Base-by-base conservation (phyloP, 2,888 invertebrate genomes). In the Dasysyrphus albostriatus region DNA sequence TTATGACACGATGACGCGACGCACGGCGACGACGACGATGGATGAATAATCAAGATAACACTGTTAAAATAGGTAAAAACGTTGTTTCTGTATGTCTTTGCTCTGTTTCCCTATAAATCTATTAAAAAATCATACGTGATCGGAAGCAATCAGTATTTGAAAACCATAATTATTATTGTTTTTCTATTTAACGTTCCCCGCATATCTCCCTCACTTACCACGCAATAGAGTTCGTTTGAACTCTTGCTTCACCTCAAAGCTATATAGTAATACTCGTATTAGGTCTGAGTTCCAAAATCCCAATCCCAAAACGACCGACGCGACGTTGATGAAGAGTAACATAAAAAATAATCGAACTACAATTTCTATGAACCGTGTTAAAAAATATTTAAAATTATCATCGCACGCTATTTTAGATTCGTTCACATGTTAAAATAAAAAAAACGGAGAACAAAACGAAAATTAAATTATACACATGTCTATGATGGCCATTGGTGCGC, bases 91-190 rank as follows among this genome's bases (percentile, higher is more conserved):
- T 44, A 3, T 24, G 2, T n/a, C 54, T 24, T 24, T 56, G 67
- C 8, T 8, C 10, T 34, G 16, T 34, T 44, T 34, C 34, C 14
- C 77, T 51, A 54, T 69, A 67, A 78, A 74, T 78, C 78, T 74
- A 74, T 85, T 74, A 61, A 65, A 78, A 24, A 78, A 74, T 75
- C 77, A 88, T 75, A 79, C 88, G 88, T 88, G 88, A 88, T 88
- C 88, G 88, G 88, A 88, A 88, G 84, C 84, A 88, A 88, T 88
- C 88, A 88, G 84, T 77, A 74, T 73, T 75, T 42, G 56, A 78
- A 85, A 65, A 58, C 69, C 34, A 81, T 75, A 82, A 82, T 82
- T 82, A 78, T 73, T 81, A 69, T 69, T 54, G 69, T 69, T 39
- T 78, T 39, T 51, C 49, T 44, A 56, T 56, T 74, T 61, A 39